Base-by-base conservation (phyloP, 1,140 invertebrate genomes). In the Agraylea sexmaculata region DNA sequence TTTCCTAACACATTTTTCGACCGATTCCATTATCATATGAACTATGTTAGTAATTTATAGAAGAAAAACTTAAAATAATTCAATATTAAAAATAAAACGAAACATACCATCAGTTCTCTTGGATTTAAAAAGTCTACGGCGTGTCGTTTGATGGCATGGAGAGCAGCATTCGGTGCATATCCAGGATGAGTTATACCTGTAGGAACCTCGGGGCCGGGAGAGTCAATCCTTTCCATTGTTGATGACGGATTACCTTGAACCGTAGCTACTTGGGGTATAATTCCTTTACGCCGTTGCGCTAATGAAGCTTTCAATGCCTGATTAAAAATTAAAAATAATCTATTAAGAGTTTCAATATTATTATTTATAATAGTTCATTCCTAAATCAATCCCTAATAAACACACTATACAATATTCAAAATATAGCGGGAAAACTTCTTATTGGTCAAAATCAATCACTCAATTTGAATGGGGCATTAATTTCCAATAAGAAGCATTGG, bases 131-230 rank as follows among this genome's bases (percentile, higher is more conserved):
- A 87, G 50, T 92, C 87, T 6, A 84, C 68, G 3, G 92, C 88
- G 57, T 96, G 90, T 50, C 91, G 74, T 57, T 91, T 87, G 30
- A 96, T 91, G 1, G 91, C 91, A 51, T 93, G 86, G 37, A 92
- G 73, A n/a, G 89, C 89, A 2, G 92, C 91, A 55, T 92, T 90
- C 4, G 77, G 76, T 32, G 78, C 75, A 46, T 78, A 80, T 22
- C 73, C 76, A 6, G 76, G 75, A 59, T 62, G 75, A 49, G 3
- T 58, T 52, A 2, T 59, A 56, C 59, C 65, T 60, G 51, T 47
- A 52, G 23, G 49, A 50, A 6, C 61, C 58, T 3, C 49, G 49
- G 0, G 53, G 25, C 20, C 42, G 11, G 42, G 36, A 8, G 38
- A 35, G 25, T 41, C 40, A 11, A 37, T 38, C 43, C 40, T 51